Conservation (phyloP, 2,797 vertebrate species). For the Adrianichthys oophorus region DNA sequence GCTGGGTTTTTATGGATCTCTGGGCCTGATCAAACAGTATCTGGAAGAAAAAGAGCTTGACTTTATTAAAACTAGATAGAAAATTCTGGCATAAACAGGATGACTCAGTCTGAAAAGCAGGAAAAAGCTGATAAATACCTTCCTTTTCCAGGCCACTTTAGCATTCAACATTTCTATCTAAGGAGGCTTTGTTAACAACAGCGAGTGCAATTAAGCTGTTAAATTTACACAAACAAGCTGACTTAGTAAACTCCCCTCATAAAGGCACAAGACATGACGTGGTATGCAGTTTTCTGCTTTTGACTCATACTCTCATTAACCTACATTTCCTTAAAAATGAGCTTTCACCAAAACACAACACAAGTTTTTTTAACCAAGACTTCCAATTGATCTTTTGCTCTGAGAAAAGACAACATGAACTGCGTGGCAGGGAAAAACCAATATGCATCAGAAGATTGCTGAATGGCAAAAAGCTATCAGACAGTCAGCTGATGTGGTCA, state of each 20-base stretch:
- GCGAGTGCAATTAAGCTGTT: constrained; percentile 45
- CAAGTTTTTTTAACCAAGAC: constrained; percentile 4
- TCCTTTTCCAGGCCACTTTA: constrained; percentile 22
- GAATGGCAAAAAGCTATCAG: constrained; percentile 61
- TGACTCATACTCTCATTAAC: constrained; percentile 58
- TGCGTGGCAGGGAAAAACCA: constrained; percentile 35
- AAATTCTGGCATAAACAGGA: no score
- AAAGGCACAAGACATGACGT: constrained; percentile 48
- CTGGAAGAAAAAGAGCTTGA: constrained; percentile 66
- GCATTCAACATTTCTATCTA: constrained; percentile 27
- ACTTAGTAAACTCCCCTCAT: constrained; percentile 59
- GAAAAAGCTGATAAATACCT: constrained; percentile 4
- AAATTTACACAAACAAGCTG: constrained; percentile 45
- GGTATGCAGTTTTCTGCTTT: constrained; percentile 19
- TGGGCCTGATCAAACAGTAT: constrained; percentile 98
- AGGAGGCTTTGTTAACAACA: constrained; percentile 34
- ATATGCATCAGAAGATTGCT: constrained; percentile 58
- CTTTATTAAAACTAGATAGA: not conserved
- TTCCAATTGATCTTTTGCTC: constrained; percentile 2
- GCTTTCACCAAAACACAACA: not conserved
- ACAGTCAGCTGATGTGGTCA: constrained; percentile 71
- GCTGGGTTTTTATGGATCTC: constrained; percentile 95
- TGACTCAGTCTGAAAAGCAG: not conserved
- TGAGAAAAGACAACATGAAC: constrained; percentile 47
- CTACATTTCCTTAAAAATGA: constrained; percentile 30